Evolutionary conservation across 2,888 invertebrate genomes (phyloP).

Genomic region (Napeogenes sylphis): DNA sequence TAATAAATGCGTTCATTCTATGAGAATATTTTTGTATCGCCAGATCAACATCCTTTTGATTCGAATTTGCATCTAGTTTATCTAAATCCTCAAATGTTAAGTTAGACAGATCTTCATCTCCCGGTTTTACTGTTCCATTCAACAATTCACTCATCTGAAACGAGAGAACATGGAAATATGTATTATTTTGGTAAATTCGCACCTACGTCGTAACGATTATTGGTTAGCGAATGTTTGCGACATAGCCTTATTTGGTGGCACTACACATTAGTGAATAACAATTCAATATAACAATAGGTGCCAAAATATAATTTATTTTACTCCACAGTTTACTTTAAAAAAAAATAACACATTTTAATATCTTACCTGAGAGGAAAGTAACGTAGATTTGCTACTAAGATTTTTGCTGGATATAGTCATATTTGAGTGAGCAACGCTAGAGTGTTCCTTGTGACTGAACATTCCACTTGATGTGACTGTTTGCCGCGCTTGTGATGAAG

Average conservation of each 20-base stretch:
- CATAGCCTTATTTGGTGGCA: conserved; percentile 10
- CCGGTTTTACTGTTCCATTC: conserved; percentile 81
- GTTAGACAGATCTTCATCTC: conserved; percentile 82
- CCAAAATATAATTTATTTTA: not conserved
- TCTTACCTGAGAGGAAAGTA: conserved; percentile 75
- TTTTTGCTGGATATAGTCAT: conserved; percentile 87
- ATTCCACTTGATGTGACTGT: conserved; percentile 88
- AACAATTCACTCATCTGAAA: conserved; percentile 81
- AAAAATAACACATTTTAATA: not conserved
- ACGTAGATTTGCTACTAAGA: conserved; percentile 80
- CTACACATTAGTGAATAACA: conserved; percentile 7
- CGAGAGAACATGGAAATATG: conserved; percentile 25
- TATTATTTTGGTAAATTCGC: conserved; percentile 31
- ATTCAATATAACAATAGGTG: not conserved
- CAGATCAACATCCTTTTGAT: conserved; percentile 86
- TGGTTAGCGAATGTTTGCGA: conserved; percentile 25
- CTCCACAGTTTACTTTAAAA: not conserved
- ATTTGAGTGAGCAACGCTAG: conserved; percentile 87
- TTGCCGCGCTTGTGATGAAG: conserved; percentile 86
- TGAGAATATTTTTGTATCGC: conserved; percentile 89
- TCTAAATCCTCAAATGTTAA: conserved; percentile 88
- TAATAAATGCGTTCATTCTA: conserved; percentile 84
- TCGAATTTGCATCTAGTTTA: conserved; percentile 84
- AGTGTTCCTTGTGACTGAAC: conserved; percentile 83
- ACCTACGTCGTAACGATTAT: conserved; percentile 33